Evolutionary conservation across 2,888 invertebrate species (phyloP).

Genomic region (Bursaphelenchus okinawaensis): DNA sequence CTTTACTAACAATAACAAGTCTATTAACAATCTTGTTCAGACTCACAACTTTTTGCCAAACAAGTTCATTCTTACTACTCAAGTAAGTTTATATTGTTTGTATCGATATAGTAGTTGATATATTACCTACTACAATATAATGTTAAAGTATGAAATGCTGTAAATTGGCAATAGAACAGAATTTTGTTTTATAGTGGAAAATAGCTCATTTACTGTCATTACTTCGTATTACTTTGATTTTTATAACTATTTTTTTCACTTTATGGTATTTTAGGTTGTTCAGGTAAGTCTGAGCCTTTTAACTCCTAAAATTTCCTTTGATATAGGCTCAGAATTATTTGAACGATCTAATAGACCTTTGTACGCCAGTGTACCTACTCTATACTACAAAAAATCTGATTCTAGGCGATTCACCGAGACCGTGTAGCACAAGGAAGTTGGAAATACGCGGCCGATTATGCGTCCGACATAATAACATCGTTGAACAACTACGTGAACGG

Average conservation of each 20-base stretch:
- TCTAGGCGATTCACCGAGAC: background rate
- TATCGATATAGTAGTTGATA: too few relatives aligned
- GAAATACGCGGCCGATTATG: conserved; percentile 69
- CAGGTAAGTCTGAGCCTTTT: too few relatives aligned
- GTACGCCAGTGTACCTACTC: background rate
- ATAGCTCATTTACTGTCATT: too few relatives aligned
- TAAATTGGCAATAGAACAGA: too few relatives aligned
- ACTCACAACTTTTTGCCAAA: conserved; percentile 6
- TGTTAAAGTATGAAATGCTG: too few relatives aligned
- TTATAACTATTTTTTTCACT: too few relatives aligned
- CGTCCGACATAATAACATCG: conserved; percentile 60
- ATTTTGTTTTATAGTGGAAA: too few relatives aligned
- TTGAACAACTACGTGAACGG: conserved; percentile 66
- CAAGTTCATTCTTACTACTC: conserved; percentile 10
- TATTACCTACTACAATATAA: too few relatives aligned
- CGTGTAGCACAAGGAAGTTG: conserved; percentile 66
- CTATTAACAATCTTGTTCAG: background rate
- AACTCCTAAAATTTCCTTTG: too few relatives aligned
- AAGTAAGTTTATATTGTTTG: background rate
- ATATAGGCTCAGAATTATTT: too few relatives aligned
- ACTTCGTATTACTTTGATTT: background rate
- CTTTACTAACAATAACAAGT: background rate
- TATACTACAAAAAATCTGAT: background rate
- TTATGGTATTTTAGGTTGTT: too few relatives aligned
- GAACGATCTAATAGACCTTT: background rate